Percentiles rank a stretch among this genome's conserved stretches.
phyloP scores from a whole-genome alignment of 2,888 invertebrate genomes.

The Cheiracanthium punctorium region DNA sequence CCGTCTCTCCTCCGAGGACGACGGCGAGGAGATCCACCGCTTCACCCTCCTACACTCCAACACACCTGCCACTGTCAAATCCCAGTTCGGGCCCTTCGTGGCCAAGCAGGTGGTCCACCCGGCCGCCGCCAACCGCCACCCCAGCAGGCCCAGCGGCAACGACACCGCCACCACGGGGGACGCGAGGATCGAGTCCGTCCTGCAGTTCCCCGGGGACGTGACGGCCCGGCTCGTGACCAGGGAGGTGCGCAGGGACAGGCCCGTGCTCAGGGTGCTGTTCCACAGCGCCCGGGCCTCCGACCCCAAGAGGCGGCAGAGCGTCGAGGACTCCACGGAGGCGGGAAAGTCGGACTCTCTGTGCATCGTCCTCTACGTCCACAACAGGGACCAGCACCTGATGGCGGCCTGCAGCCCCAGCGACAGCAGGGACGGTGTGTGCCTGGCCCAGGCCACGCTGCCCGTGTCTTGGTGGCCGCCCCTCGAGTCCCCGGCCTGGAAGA shows the following conservation, averaged over 20 bases:
- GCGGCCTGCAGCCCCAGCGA: constrained; percentile 95
- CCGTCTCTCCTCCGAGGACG: background rate
- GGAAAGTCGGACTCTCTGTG: constrained; percentile 49
- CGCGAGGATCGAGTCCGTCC: constrained; percentile 55
- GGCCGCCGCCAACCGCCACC: constrained; percentile 77
- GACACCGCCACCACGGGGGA: constrained; percentile 57
- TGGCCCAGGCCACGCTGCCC: constrained; percentile 91
- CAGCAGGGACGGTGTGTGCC: constrained; percentile 89
- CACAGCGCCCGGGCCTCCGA: constrained; percentile 78
- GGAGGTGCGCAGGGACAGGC: constrained; percentile 90
- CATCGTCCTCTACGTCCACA: constrained; percentile 74
- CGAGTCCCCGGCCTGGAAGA: constrained; percentile 65
- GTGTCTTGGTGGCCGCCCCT: constrained; percentile 88
- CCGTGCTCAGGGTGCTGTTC: constrained; percentile 92
- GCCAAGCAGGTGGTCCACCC: constrained; percentile 96
- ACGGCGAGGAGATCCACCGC: constrained; percentile 51
- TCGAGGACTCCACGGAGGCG: constrained; percentile 30
- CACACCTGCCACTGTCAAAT: constrained; percentile 91
- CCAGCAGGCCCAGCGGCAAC: constrained; percentile 31
- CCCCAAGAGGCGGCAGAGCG: constrained; percentile 44
- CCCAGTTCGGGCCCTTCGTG: constrained; percentile 95
- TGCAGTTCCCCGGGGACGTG: constrained; percentile 76
- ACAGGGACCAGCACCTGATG: constrained; percentile 81
- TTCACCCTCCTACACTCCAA: constrained; percentile 87
- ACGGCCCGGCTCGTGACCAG: constrained; percentile 94